A percentile compares a stretch with the other conserved stretches of the same genome.
These are phyloP conservation scores for Acanthaster planci DNA, from an alignment of 35 echinoderm and acorn worm species.

Conservation along the genomic window DNA sequence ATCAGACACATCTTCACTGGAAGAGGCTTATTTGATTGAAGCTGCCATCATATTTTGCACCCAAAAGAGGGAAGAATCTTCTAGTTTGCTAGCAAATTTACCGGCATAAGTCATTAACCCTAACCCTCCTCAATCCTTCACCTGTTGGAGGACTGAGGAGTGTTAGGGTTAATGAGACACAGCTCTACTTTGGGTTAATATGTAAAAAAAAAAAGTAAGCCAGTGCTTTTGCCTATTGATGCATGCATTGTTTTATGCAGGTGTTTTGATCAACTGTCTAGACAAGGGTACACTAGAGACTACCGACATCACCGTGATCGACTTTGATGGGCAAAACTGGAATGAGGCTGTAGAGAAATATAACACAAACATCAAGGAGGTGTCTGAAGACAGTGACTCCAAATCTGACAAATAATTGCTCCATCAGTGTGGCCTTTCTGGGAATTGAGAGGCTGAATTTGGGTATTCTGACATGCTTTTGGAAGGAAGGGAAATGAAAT, in stretches of 20 bases:
- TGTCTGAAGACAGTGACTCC: neutral
- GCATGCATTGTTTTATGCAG: conserved; percentile 33
- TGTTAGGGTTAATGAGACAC: neutral
- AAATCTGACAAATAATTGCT: too few species aligned
- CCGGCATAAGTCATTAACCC: too few species aligned
- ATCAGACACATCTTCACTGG: neutral
- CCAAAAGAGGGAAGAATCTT: neutral
- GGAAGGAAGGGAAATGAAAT: too few species aligned
- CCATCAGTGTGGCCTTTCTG: too few species aligned
- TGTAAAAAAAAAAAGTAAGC: neutral
- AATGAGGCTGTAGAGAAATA: conserved; percentile 25
- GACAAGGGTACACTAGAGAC: conserved; percentile 78
- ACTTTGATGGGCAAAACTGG: conserved; percentile 84
- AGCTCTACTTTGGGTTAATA: neutral
- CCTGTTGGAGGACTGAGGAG: too few species aligned
- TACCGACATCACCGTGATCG: conserved; percentile 36
- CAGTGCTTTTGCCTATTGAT: too few species aligned
- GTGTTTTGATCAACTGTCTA: conserved; percentile 70
- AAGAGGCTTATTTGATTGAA: too few species aligned
- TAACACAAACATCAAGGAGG: neutral
- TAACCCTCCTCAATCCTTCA: too few species aligned
- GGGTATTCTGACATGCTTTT: too few species aligned
- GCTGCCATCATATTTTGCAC: neutral
- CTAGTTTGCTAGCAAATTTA: neutral
- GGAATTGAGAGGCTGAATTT: too few species aligned